Conservation (phyloP, 2,797 vertebrate genomes). For the Cetoscarus ocellatus region DNA sequence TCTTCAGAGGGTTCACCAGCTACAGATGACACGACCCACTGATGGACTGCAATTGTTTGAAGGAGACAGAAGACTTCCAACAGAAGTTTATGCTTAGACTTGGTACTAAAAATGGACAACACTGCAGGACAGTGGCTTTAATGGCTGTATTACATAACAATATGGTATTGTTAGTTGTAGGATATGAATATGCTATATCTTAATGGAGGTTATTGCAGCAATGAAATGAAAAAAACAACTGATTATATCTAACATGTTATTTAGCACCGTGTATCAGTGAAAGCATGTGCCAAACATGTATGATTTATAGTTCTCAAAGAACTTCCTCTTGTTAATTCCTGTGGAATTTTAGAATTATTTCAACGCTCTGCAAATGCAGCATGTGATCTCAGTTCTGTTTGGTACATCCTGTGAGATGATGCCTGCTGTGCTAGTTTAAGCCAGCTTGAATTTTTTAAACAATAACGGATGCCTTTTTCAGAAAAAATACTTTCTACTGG, state of each 20-base stretch:
- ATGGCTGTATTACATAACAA: conserved; percentile 15
- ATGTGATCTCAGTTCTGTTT: conserved; percentile 33
- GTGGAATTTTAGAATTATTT: conserved; percentile 64
- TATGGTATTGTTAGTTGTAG: not conserved
- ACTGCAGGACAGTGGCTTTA: conserved; percentile 56
- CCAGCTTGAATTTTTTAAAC: not conserved
- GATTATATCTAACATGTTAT: not conserved
- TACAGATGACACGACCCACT: conserved; percentile 11
- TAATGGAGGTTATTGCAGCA: conserved; percentile 2
- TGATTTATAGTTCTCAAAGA: conserved; percentile 53
- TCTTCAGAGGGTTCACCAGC: not conserved
- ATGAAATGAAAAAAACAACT: conserved; percentile 1
- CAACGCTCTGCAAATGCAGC: conserved; percentile 38
- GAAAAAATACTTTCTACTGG: not conserved
- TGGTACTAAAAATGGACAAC: conserved; percentile 19
- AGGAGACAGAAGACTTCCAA: conserved; percentile 6
- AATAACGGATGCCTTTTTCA: not conserved
- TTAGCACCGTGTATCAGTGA: conserved; percentile 12
- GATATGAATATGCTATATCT: conserved; percentile 22
- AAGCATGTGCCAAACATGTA: conserved; percentile 37
- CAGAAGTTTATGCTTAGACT: not conserved
- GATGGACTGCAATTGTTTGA: conserved; percentile 7
- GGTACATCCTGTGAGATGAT: conserved; percentile 68
- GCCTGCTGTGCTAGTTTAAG: conserved; percentile 10
- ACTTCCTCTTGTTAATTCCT: conserved; percentile 70